phyloP scores from a whole-genome alignment of 2,797 vertebrate genomes.

The Hippoglossus hippoglossus region DNA sequence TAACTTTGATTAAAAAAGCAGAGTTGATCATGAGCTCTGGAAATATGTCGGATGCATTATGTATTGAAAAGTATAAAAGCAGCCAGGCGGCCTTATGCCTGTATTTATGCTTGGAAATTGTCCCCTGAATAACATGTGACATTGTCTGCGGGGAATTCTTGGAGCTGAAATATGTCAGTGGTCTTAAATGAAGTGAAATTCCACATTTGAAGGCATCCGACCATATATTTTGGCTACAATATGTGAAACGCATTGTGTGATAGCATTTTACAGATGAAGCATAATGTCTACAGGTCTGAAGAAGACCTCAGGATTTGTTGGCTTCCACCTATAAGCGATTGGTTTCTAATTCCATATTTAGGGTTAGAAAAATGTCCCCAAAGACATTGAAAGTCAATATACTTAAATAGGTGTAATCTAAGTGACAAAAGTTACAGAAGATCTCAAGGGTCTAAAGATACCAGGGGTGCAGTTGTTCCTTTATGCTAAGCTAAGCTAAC shows the following conservation, averaged over 20 bases:
- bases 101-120: slow-evolving; percentile 33
- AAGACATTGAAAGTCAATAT: no score
- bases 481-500: slow-evolving; percentile 1
- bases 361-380: no score
- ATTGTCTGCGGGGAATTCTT: slow-evolving; percentile 16
- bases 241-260: slow-evolving; percentile 29
- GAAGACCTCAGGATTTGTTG: neutral
- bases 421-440: no score
- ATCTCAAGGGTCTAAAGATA: no score
- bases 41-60: slow-evolving; percentile 65
- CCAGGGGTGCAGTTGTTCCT: neutral
- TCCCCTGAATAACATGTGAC: slow-evolving; percentile 35
- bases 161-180: slow-evolving; percentile 4
- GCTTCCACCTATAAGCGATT: no score
- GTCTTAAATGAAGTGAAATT: slow-evolving; percentile 40
- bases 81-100: slow-evolving; percentile 40
- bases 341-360: no score
- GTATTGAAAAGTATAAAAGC: slow-evolving; percentile 43
- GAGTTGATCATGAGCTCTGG: slow-evolving; percentile 56
- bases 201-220: slow-evolving; percentile 35
- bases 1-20: slow-evolving; percentile 76
- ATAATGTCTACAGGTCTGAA: slow-evolving; percentile 1
- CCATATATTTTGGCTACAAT: slow-evolving; percentile 10
- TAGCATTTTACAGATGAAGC: slow-evolving; percentile 22
- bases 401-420: no score